These are phyloP conservation scores for Caenorhabditis uteleia DNA, from an alignment of 2,888 invertebrate genomes.

Conservation along the genomic window DNA sequence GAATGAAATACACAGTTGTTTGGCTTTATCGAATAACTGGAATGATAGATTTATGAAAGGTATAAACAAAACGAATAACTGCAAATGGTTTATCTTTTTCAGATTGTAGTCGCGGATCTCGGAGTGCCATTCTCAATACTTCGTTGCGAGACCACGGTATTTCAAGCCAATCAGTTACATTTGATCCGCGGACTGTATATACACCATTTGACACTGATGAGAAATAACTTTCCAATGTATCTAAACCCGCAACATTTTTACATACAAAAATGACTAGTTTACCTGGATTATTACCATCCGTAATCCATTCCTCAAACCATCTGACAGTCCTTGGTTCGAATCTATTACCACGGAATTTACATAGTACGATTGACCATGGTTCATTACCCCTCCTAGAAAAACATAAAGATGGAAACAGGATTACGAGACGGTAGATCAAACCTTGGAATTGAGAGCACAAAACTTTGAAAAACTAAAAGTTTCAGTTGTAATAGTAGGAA, in stretches of 20 bases:
- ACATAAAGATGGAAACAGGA: too few species aligned
- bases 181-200: conserved; percentile 63
- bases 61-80: too few species aligned
- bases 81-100: conserved; percentile 39
- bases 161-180: conserved; percentile 60
- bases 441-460: not conserved
- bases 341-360: conserved; percentile 51
- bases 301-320: conserved; percentile 63
- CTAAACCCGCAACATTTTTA: conserved; percentile 49
- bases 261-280: not conserved
- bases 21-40: conserved; percentile 66
- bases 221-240: conserved; percentile 63
- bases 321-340: conserved; percentile 58
- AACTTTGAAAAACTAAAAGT: not conserved
- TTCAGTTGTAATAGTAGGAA: not conserved
- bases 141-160: conserved; percentile 58
- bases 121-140: conserved; percentile 45
- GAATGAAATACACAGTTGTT: conserved; percentile 60
- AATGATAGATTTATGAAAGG: conserved; percentile 2
- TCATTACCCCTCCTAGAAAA: conserved; percentile 37
- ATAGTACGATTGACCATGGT: conserved; percentile 59
- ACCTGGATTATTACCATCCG: conserved; percentile 52
- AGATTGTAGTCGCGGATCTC: conserved; percentile 35
- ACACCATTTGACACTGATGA: conserved; percentile 64
- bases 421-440: not conserved